Percentiles rank a stretch among this genome's conserved stretches.
Conservation (phyloP, 2,888 invertebrate species). For the Rhogogaster chlorosoma region DNA sequence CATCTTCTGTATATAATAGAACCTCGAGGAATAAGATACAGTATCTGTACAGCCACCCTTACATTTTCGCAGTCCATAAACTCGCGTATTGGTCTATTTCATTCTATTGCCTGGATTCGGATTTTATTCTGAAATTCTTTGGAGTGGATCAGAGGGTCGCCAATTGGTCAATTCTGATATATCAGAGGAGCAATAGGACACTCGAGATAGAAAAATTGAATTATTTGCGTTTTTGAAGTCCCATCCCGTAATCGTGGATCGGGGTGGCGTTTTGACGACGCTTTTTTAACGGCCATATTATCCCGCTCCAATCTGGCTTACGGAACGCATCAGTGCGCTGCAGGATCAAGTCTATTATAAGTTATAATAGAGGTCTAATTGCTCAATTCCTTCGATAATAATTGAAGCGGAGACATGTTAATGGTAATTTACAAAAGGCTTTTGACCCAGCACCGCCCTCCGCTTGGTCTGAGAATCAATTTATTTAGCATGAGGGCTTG, state of each 20-base stretch:
- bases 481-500: constrained; percentile 58
- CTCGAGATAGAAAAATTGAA: background rate
- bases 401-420: constrained; percentile 60
- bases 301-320: constrained; percentile 6
- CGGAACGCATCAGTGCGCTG: background rate
- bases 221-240: background rate
- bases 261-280: background rate
- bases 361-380: constrained; percentile 48
- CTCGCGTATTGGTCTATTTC: background rate
- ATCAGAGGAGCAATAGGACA: background rate
- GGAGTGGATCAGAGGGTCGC: background rate
- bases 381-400: constrained; percentile 48
- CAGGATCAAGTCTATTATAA: constrained; percentile 45
- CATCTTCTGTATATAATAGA: background rate
- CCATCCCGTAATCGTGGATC: background rate
- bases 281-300: background rate
- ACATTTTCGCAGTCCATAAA: background rate
- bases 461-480: constrained; percentile 72
- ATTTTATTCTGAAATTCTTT: background rate
- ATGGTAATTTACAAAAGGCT: constrained; percentile 73
- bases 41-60: background rate
- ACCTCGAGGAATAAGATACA: constrained; percentile 12
- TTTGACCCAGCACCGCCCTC: constrained; percentile 69
- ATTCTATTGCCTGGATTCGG: background rate
- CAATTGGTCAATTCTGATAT: background rate